Conservation (phyloP, 2,113 vertebrate genomes). For the Percina caprodes region DNA sequence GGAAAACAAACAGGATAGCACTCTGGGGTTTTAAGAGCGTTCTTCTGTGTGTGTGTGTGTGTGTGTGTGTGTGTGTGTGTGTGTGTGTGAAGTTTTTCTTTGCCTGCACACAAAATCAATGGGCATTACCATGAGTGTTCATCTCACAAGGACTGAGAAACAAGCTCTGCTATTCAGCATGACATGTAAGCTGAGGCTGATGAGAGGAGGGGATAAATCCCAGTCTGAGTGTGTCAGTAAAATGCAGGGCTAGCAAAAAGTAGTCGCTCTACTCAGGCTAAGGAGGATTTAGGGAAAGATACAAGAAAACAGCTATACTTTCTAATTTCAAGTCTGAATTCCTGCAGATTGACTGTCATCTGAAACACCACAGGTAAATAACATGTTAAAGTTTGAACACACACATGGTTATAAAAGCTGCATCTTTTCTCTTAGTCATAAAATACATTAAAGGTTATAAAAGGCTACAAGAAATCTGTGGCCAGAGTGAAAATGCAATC, state of each 20-base stretch:
- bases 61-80: conserved; percentile 28
- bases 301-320: conserved; percentile 25
- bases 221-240: conserved; percentile 44
- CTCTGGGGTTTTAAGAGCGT: conserved; percentile 70
- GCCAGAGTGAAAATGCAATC: conserved; percentile 18
- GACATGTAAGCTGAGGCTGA: conserved; percentile 50
- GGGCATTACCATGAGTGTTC: conserved; percentile 67
- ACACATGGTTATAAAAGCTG: conserved; percentile 14
- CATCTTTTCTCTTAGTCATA: background rate
- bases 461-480: background rate
- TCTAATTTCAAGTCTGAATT: conserved; percentile 12
- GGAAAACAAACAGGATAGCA: conserved; percentile 57
- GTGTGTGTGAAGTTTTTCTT: conserved; percentile 35
- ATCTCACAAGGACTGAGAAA: conserved; percentile 66
- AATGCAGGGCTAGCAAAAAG: conserved; percentile 55
- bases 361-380: conserved; percentile 1
- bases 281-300: conserved; percentile 40
- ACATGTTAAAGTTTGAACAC: background rate
- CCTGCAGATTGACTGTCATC: background rate
- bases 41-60: conserved; percentile 35
- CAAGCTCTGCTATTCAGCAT: conserved; percentile 64
- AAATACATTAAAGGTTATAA: conserved; percentile 34
- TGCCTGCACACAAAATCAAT: conserved; percentile 72
- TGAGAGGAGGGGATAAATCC: conserved; percentile 43
- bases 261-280: conserved; percentile 11